phyloP scores from a whole-genome alignment of 2,113 vertebrate species.

The Cranoglanis bouderius region DNA sequence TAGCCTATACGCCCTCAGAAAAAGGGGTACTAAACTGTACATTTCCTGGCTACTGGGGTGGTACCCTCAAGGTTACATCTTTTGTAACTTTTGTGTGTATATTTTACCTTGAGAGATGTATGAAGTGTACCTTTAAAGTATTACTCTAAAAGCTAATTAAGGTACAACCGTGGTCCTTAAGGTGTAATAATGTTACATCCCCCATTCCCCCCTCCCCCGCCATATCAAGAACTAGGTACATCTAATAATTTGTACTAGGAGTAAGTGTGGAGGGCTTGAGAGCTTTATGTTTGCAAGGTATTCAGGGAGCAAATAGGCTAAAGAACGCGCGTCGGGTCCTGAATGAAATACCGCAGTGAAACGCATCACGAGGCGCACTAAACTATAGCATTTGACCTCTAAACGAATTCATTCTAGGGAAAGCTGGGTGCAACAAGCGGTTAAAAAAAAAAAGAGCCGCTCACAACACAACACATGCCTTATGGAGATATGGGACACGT shows the following conservation, averaged over 20 bases:
- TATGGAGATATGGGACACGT: too few species aligned
- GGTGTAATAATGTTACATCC: background rate
- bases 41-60: background rate
- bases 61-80: background rate
- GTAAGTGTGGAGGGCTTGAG: background rate
- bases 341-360: slow-evolving; percentile 8
- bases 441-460: background rate
- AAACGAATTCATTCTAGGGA: background rate
- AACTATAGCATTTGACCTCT: background rate
- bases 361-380: background rate
- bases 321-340: background rate
- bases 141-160: background rate
- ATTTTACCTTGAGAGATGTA: background rate
- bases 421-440: background rate
- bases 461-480: too few species aligned
- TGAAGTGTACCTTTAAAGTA: background rate
- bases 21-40: background rate
- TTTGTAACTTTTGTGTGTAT: background rate
- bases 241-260: too few species aligned
- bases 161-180: background rate
- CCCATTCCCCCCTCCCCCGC: too few species aligned
- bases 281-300: background rate
- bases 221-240: too few species aligned
- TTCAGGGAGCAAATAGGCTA: background rate
- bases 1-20: background rate